These are phyloP conservation scores for Eurytoma californica DNA, from an alignment of 2,888 invertebrate species.

Conservation along the genomic window DNA sequence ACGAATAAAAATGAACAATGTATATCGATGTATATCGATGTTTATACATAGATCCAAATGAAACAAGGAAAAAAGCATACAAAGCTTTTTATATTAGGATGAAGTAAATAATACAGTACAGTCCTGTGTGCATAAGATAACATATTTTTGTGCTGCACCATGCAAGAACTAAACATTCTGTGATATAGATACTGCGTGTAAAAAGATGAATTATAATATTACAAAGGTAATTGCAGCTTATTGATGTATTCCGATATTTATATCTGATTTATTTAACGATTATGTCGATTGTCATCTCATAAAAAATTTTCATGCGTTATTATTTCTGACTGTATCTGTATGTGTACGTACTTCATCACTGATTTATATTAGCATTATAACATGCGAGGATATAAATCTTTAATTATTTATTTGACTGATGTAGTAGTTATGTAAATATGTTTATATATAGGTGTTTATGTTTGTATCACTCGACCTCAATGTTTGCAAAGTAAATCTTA, in stretches of 20 bases:
- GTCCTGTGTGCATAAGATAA: slow-evolving; percentile 39
- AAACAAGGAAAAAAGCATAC: not conserved
- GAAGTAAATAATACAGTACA: slow-evolving; percentile 22
- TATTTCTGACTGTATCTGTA: not conserved
- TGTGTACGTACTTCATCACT: not conserved
- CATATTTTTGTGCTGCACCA: slow-evolving; percentile 54
- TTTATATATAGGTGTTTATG: slow-evolving; percentile 58
- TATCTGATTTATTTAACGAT: slow-evolving; percentile 36
- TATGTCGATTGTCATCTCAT: slow-evolving; percentile 9
- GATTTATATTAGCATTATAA: not conserved
- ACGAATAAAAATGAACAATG: slow-evolving; percentile 1
- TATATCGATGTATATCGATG: not conserved
- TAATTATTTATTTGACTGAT: slow-evolving; percentile 70
- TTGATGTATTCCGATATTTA: not conserved
- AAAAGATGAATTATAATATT: slow-evolving; percentile 6
- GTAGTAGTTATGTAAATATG: slow-evolving; percentile 65
- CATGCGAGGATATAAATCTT: slow-evolving; percentile 32
- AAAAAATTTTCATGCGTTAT: slow-evolving; percentile 4
- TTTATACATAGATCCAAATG: slow-evolving; percentile 47
- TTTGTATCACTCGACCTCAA: slow-evolving; percentile 19
- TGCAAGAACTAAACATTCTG: slow-evolving; percentile 54
- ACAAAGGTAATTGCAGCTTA: slow-evolving; percentile 31
- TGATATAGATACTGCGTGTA: slow-evolving; percentile 54
- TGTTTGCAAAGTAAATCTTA: slow-evolving; percentile 27
- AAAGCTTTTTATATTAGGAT: slow-evolving; percentile 45